Conservation (phyloP, 2,113 vertebrate genomes). For the Okapia johnstoni region DNA sequence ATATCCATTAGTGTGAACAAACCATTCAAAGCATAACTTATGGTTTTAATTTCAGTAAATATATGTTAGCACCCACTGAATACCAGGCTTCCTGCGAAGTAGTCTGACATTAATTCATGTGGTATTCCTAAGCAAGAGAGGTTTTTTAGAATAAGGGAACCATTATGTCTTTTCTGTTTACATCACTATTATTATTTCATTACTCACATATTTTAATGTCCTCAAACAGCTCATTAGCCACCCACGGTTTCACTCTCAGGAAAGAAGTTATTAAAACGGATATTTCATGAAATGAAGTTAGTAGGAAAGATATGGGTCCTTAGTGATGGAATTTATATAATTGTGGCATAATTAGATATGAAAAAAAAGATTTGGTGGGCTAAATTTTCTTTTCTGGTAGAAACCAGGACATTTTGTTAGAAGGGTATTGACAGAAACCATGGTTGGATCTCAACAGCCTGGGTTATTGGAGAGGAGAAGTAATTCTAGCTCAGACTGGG, state of each 20-base stretch:
- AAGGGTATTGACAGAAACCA: not conserved
- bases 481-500: not conserved
- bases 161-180: not conserved
- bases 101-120: not conserved
- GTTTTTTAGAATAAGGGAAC: not conserved
- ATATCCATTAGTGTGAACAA: not conserved
- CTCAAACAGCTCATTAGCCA: slow-evolving; percentile 27
- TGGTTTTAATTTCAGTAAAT: slow-evolving; percentile 33
- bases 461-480: not conserved
- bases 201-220: not conserved
- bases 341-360: not conserved
- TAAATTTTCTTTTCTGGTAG: not conserved
- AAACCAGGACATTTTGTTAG: not conserved
- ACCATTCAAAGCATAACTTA: not conserved
- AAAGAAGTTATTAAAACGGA: slow-evolving; percentile 35
- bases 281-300: slow-evolving; percentile 22
- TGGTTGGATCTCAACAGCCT: not conserved
- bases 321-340: not conserved
- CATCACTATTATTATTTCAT: slow-evolving; percentile 21
- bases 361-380: not conserved
- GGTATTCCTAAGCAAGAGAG: not conserved
- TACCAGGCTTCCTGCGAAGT: not conserved
- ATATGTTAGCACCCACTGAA: not conserved
- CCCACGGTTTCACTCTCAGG: not conserved
- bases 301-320: not conserved